These are phyloP conservation scores for Todiramphus chloris DNA, from an alignment of 2,113 vertebrate species.

Conservation along the genomic window DNA sequence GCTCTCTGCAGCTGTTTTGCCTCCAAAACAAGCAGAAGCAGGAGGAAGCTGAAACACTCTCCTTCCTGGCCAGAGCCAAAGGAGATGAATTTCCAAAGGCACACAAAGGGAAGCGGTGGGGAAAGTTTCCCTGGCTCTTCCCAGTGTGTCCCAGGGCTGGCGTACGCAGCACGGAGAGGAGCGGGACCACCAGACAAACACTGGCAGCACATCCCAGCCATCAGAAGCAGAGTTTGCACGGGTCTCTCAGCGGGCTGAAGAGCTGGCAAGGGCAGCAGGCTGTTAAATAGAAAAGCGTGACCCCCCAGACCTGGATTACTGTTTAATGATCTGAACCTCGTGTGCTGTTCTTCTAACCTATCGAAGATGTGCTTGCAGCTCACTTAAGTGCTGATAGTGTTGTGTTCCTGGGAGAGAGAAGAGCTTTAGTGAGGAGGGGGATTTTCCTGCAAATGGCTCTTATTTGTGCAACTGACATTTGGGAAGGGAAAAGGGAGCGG, in stretches of 20 bases:
- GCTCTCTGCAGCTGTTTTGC: not conserved
- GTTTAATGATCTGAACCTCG: constrained; percentile 44
- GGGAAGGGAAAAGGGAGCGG: not conserved
- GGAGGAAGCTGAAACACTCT: not conserved
- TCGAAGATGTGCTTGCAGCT: not conserved
- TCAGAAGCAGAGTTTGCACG: not conserved
- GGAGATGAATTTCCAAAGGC: not conserved
- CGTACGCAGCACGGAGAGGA: fast-evolving
- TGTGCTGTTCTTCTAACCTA: not conserved
- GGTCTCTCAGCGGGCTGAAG: not conserved
- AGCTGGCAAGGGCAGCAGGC: not conserved
- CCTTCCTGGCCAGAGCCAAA: not conserved
- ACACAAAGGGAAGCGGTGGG: not conserved
- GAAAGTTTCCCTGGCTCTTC: not conserved
- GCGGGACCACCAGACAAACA: not conserved
- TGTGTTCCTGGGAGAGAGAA: not conserved
- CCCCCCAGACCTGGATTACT: constrained; percentile 52
- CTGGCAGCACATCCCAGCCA: not conserved
- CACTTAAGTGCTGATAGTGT: not conserved
- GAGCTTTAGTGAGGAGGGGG: not conserved
- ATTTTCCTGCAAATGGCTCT: constrained; percentile 22
- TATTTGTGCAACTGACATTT: constrained; percentile 26
- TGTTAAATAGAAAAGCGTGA: constrained; percentile 11
- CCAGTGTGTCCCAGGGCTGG: not conserved
- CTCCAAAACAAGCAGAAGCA: not conserved